These are phyloP conservation scores for Drosophila lowei DNA, from an alignment of 1,140 invertebrate species.

Conservation along the genomic window DNA sequence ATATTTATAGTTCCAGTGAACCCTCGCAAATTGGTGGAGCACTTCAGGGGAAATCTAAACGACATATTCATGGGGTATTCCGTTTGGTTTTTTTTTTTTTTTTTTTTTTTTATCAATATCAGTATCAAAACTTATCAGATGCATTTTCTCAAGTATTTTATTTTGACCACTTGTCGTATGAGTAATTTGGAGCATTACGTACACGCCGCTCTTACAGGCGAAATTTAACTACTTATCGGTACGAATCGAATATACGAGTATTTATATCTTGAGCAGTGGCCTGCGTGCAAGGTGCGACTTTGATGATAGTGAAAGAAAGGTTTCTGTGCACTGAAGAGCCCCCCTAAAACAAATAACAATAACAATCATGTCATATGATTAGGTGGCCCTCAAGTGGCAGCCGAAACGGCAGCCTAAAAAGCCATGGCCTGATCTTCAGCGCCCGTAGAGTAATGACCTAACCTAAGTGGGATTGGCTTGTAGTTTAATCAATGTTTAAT, in stretches of 20 bases:
- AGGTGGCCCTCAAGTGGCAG: slow-evolving; percentile 18
- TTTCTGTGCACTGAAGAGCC: slow-evolving; percentile 34
- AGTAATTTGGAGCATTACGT: slow-evolving; percentile 16
- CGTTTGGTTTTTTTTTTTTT: too few species aligned
- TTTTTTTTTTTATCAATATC: slow-evolving; percentile 21
- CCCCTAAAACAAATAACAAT: slow-evolving; percentile 25
- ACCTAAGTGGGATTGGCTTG: slow-evolving; percentile 51
- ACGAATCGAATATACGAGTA: slow-evolving; percentile 22
- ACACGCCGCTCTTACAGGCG: slow-evolving; percentile 5
- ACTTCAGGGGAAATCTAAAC: too few species aligned
- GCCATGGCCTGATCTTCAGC: not conserved
- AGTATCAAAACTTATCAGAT: slow-evolving; percentile 32
- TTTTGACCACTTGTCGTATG: slow-evolving; percentile 40
- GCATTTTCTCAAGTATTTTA: slow-evolving; percentile 47
- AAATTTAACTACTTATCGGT: slow-evolving; percentile 57
- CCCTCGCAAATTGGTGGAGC: too few species aligned
- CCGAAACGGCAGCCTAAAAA: slow-evolving; percentile 27
- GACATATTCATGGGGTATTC: too few species aligned
- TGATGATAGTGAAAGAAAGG: slow-evolving; percentile 36
- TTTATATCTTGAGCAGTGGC: not conserved
- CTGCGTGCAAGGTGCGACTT: slow-evolving; percentile 37
- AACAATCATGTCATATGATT: slow-evolving; percentile 57
- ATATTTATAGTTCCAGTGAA: too few species aligned
- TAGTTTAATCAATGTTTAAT: slow-evolving; percentile 22
- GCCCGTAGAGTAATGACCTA: slow-evolving; percentile 54